Evolutionary conservation across 2,888 invertebrate species (phyloP).

Genomic region (Ceramica pisi): DNA sequence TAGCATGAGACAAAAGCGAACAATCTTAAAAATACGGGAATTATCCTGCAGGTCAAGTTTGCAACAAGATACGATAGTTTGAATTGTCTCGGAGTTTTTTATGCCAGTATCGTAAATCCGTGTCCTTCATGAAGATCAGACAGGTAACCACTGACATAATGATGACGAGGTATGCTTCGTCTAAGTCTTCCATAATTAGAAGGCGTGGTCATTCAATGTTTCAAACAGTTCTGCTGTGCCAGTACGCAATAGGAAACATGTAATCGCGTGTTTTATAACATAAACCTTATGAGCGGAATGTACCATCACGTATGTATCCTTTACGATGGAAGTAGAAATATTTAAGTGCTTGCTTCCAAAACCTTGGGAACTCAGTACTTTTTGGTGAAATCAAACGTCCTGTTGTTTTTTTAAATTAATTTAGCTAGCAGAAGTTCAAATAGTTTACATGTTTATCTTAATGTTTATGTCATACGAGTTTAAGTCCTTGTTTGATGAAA

Average conservation of each 20-base stretch:
- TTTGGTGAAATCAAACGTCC: slow-evolving; percentile 18
- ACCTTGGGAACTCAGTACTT: background rate
- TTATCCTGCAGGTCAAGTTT: background rate
- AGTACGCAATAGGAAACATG: slow-evolving; percentile 22
- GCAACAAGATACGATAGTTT: background rate
- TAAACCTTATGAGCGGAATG: background rate
- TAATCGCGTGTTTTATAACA: slow-evolving; percentile 8
- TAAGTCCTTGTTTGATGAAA: no score
- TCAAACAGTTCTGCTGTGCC: background rate
- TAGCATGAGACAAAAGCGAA: background rate
- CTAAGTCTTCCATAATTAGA: slow-evolving; percentile 1
- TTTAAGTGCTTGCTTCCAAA: slow-evolving; percentile 41
- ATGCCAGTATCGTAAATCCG: background rate
- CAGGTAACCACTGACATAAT: background rate
- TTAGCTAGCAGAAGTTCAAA: background rate
- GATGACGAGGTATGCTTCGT: no score
- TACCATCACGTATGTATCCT: slow-evolving; percentile 9
- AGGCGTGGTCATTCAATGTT: background rate
- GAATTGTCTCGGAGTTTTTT: background rate
- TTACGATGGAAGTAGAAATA: slow-evolving; percentile 6
- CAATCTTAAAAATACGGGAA: background rate
- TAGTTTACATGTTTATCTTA: no score
- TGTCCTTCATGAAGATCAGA: background rate
- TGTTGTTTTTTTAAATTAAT: background rate
- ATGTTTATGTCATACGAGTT: no score